phyloP scores from a whole-genome alignment of 35 echinoderm and acorn worm species.

The Lytechinus variegatus region DNA sequence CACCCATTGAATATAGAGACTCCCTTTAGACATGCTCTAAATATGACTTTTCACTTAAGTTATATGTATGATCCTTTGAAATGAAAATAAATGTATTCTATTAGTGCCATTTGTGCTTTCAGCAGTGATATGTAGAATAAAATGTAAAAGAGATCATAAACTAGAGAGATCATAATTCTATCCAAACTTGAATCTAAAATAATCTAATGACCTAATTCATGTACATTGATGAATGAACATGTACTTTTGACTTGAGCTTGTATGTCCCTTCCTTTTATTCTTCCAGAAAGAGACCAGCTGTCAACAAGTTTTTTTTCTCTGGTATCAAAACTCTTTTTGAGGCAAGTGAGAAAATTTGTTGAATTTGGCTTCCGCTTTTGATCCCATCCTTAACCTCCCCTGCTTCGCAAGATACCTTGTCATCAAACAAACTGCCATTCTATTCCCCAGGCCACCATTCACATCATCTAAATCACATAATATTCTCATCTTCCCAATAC shows the following conservation, averaged over 20 bases:
- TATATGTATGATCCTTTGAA: too few relatives aligned
- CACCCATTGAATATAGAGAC: background rate
- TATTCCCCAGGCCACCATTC: constrained; percentile 37
- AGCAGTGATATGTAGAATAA: too few relatives aligned
- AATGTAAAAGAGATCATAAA: background rate
- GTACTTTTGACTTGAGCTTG: background rate
- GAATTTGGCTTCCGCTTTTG: background rate
- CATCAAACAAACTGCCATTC: background rate
- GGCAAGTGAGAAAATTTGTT: constrained; percentile 33
- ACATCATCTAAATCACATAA: constrained; percentile 42
- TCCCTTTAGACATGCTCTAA: too few relatives aligned
- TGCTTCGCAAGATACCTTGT: background rate
- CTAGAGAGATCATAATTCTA: background rate
- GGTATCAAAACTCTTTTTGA: background rate
- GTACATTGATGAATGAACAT: background rate
- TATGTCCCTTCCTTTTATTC: background rate
- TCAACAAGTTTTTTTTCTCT: background rate
- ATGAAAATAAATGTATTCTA: too few relatives aligned
- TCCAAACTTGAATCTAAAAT: background rate
- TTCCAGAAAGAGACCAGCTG: background rate
- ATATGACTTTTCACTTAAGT: too few relatives aligned
- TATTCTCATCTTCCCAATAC: constrained; percentile 32
- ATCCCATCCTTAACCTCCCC: background rate
- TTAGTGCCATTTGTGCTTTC: too few relatives aligned
- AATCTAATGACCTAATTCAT: background rate